Conservation (phyloP, 2,113 vertebrate species). For the Seriola aureovittata region DNA sequence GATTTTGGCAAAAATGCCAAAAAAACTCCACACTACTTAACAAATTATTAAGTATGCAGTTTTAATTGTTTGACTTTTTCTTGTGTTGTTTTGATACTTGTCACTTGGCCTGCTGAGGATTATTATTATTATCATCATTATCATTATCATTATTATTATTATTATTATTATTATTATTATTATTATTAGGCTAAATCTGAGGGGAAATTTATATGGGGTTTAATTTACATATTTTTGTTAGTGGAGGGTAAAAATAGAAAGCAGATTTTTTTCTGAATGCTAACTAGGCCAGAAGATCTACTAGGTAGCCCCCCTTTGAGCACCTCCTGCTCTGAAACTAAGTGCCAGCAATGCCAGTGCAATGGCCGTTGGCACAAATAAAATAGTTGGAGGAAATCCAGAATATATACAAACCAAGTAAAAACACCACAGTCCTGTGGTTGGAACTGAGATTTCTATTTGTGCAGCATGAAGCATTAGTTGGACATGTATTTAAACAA, state of each 20-base stretch:
- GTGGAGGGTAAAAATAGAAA: constrained; percentile 11
- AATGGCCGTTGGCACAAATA: constrained; percentile 20
- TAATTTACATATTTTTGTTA: constrained; percentile 1
- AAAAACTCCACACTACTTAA: not conserved
- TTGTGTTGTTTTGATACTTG: not conserved
- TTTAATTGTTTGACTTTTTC: not conserved
- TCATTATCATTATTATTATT: not conserved
- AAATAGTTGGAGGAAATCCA: constrained; percentile 20
- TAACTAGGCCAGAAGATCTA: constrained; percentile 34
- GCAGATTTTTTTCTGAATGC: constrained; percentile 8
- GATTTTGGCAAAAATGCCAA: no score
- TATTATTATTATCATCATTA: not conserved
- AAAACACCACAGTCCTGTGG: constrained; percentile 5
- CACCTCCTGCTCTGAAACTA: constrained; percentile 48
- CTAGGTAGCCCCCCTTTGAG: constrained; percentile 28
- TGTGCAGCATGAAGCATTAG: not conserved
- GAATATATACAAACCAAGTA: not conserved
- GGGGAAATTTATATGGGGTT: not conserved
- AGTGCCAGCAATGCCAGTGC: constrained; percentile 20
- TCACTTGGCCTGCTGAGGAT: not conserved
- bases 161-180: not conserved
- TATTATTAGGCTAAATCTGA: not conserved
- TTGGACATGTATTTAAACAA: not conserved
- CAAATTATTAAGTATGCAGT: not conserved
- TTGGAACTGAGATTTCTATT: not conserved